A percentile compares a stretch with the other conserved stretches of the same genome.
Evolutionary conservation across 2,888 invertebrate species (phyloP).

Genomic region (Acrocyrtus sp.): DNA sequence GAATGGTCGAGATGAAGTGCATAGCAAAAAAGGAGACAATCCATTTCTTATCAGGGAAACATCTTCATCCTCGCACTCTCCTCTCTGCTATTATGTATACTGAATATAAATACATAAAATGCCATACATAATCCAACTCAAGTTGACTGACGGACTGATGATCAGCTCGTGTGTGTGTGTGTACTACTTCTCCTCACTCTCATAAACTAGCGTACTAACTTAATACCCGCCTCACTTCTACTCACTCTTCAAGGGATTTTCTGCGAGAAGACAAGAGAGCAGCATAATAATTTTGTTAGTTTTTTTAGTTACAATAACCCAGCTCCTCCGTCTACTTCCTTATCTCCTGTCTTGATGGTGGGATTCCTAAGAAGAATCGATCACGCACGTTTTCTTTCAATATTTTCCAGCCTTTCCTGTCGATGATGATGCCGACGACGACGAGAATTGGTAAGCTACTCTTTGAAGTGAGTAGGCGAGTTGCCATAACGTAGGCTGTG

Average conservation of each 20-base stretch:
- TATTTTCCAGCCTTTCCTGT: too few relatives aligned
- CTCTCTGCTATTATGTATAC: too few relatives aligned
- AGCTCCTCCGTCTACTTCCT: neutral
- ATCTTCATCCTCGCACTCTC: conserved; percentile 47
- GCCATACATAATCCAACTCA: neutral
- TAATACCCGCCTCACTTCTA: too few relatives aligned
- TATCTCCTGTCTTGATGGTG: neutral
- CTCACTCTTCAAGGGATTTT: neutral
- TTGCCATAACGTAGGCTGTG: too few relatives aligned
- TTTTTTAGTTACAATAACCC: too few relatives aligned
- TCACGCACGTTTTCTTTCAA: conserved; percentile 49
- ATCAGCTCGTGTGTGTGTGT: too few relatives aligned
- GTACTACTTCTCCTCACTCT: too few relatives aligned
- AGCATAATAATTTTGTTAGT: neutral
- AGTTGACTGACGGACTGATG: neutral
- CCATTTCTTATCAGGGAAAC: conserved; percentile 47
- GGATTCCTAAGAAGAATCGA: conserved; percentile 23
- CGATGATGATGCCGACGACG: too few relatives aligned
- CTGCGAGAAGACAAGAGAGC: neutral
- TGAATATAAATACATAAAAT: too few relatives aligned
- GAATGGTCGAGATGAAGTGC: neutral
- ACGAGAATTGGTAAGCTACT: too few relatives aligned
- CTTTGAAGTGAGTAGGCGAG: too few relatives aligned
- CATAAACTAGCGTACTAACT: too few relatives aligned
- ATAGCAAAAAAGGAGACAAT: conserved; percentile 22